A percentile compares a stretch with the other conserved stretches of the same genome.
Evolutionary conservation across 2,888 invertebrate genomes (phyloP).

Genomic region (Tenthredo scrophulariae): DNA sequence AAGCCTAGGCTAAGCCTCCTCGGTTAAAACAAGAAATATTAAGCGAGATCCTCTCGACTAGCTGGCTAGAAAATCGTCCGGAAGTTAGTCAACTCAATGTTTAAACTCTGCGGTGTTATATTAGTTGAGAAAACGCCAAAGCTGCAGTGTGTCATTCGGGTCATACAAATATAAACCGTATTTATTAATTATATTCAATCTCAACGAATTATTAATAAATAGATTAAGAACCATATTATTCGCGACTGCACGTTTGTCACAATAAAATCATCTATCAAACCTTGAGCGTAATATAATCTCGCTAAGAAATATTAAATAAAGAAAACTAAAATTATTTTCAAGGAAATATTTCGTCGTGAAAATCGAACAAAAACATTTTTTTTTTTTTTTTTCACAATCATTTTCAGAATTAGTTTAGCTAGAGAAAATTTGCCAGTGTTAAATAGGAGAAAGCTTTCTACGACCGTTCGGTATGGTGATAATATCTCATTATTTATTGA

Average conservation of each 20-base stretch:
- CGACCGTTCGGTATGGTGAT: neutral
- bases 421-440: neutral
- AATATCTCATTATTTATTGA: conserved; percentile 18
- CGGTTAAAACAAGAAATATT: neutral
- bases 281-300: no score
- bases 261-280: no score
- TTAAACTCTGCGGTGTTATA: neutral
- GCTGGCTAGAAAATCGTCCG: neutral
- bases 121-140: conserved; percentile 30
- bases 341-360: no score
- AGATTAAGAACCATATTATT: no score
- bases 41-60: neutral
- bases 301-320: no score
- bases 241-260: no score
- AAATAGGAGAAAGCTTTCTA: conserved; percentile 1
- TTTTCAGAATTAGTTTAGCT: neutral
- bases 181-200: no score
- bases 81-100: conserved; percentile 10
- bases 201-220: no score
- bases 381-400: no score
- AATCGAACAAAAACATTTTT: no score
- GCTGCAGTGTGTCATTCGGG: conserved; percentile 6
- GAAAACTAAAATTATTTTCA: no score
- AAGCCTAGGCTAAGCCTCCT: neutral
- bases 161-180: conserved; percentile 15